These are phyloP conservation scores for Achroia grisella DNA, from an alignment of 1,140 invertebrate genomes.

Conservation along the genomic window DNA sequence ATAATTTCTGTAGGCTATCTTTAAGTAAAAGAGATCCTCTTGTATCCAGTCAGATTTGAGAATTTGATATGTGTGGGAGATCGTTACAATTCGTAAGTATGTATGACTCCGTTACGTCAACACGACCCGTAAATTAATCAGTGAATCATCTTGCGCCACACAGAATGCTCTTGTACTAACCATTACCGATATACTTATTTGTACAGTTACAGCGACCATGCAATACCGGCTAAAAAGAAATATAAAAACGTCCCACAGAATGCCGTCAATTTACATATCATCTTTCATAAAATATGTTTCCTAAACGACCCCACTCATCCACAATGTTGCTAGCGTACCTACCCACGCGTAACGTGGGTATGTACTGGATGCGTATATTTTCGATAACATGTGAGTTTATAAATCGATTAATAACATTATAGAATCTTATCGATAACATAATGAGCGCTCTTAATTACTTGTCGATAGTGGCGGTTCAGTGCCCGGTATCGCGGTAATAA, in stretches of 20 bases:
- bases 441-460: conserved; percentile 3
- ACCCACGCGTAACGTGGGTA: conserved; percentile 1
- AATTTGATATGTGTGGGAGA: too few relatives aligned
- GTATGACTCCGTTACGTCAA: too few relatives aligned
- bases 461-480: background rate
- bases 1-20: too few relatives aligned
- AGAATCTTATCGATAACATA: background rate
- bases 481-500: conserved; percentile 9
- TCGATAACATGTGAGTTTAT: background rate
- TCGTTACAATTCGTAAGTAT: too few relatives aligned
- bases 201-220: background rate
- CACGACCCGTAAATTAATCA: too few relatives aligned
- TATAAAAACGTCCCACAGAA: conserved; percentile 16
- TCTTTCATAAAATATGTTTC: conserved; percentile 17
- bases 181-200: too few relatives aligned
- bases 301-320: conserved; percentile 9
- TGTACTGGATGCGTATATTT: background rate
- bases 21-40: too few relatives aligned
- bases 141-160: too few relatives aligned
- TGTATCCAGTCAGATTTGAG: too few relatives aligned
- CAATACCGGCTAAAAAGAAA: conserved; percentile 1
- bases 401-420: background rate
- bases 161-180: too few relatives aligned
- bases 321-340: conserved; percentile 15
- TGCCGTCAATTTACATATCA: conserved; percentile 10